Evolutionary conservation across 2,797 vertebrate species (phyloP).

Genomic region (Anisognathus igniventris): DNA sequence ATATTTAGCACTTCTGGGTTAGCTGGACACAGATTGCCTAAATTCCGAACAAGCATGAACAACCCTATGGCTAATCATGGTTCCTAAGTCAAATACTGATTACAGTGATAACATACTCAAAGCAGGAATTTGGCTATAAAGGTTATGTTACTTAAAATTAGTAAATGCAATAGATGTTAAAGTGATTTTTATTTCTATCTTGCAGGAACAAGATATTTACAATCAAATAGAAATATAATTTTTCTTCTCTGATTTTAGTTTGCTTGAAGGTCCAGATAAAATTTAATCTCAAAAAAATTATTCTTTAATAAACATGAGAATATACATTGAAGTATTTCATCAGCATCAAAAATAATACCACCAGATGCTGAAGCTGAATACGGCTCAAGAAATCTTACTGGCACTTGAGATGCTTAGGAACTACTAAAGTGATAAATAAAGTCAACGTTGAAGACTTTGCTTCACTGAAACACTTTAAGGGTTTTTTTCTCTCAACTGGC

Average conservation of each 20-base stretch:
- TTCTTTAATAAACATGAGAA: not conserved
- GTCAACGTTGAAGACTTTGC: not conserved
- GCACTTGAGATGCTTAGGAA: not conserved
- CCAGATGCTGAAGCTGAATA: not conserved
- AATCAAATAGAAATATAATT: not conserved
- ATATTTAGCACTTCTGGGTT: not conserved
- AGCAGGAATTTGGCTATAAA: not conserved
- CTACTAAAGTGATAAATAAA: not conserved
- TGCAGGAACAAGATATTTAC: not conserved
- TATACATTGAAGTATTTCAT: not conserved
- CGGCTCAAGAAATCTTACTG: not conserved
- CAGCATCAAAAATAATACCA: not conserved
- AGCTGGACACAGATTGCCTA: not conserved
- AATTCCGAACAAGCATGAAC: not conserved
- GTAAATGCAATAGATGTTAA: not conserved
- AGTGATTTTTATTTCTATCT: not conserved
- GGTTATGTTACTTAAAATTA: not conserved
- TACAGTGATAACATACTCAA: not conserved
- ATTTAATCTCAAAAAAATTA: not conserved
- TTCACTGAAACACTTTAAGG: not conserved
- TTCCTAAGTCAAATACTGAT: not conserved
- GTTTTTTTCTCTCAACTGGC: not conserved
- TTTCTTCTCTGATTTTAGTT: not conserved
- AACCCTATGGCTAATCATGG: not conserved
- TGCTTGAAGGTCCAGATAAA: not conserved